Base-by-base conservation (phyloP, 2,113 vertebrate species). In the Tragelaphus buxtoni region DNA sequence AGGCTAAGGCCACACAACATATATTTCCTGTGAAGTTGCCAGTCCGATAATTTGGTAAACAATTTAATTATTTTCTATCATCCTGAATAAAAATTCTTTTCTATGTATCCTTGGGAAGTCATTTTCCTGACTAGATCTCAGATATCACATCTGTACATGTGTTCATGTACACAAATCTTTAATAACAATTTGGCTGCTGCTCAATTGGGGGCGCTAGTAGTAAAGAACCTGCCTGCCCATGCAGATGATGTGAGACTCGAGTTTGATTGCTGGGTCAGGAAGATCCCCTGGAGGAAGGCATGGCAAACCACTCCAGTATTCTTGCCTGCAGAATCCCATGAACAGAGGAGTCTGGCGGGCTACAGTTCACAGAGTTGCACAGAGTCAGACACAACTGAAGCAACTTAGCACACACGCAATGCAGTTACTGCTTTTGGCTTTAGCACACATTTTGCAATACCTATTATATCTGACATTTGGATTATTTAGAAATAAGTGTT, bases 21-120 rank as follows among this genome's bases (percentile, higher is more conserved):
- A 84, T 4, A 56, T 82, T 92, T 32, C 45, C 22, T 61, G 3
- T 87, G 20, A 94, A 77, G 28, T 24, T 92, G 28, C 5, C 55
- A 61, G 35, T 47, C 35, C 26, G 56, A 58, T 76, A 84, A 95
- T 81, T 88, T 90, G 42, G 20, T 69, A 79, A 90, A 88, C 18
- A 95, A 58, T 7, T 65, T 93, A 58, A 93, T 74, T 76, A 58
- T 12, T 80, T 88, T 91, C 45, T 74, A 51, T 90, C 39, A 74
- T 45, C 30, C 32, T 76, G 42, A 80, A 96, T 95, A 96, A 91
- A 94, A 96, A 76, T 55, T 91, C 30, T 95, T 92, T 74, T 28
- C 13, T 14, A n/a, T 35, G 7, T 83, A 95, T 84, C 20, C 84
- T 90, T 81, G 28, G 14, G 58, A 94, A 94, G 32, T 94, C 28